Conservation (phyloP, 2,888 invertebrate species). For the Sarcophaga rosellei region DNA sequence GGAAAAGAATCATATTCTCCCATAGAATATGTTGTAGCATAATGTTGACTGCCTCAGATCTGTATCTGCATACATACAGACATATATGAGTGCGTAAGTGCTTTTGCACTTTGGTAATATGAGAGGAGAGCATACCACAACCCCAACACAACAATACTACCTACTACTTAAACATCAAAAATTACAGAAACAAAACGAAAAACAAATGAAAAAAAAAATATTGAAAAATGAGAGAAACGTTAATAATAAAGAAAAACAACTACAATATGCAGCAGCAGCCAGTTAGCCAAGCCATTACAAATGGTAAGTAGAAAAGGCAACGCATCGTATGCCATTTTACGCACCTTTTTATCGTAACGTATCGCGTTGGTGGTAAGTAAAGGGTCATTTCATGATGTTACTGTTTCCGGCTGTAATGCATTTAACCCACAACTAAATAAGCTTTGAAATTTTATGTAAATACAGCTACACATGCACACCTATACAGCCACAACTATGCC, state of each 20-base stretch:
- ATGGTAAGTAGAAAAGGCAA: not conserved
- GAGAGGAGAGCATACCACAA: not conserved
- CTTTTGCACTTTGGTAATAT: conserved; percentile 23
- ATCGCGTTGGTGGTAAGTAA: conserved; percentile 11
- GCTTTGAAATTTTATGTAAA: conserved; percentile 49
- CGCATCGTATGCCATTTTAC: conserved; percentile 59
- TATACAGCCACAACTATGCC: not conserved
- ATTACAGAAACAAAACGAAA: not conserved
- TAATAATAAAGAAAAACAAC: conserved; percentile 4
- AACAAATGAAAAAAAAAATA: not conserved
- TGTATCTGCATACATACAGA: not conserved
- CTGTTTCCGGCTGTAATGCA: conserved; percentile 62
- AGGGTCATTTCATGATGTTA: conserved; percentile 58
- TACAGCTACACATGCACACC: not conserved
- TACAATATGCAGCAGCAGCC: conserved; percentile 20
- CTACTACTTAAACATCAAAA: conserved; percentile 24
- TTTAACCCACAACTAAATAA: conserved; percentile 62
- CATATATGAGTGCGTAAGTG: not conserved
- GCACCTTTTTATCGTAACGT: conserved; percentile 51
- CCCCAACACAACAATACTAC: not conserved
- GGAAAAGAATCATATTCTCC: conserved; percentile 1
- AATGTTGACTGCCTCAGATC: not conserved
- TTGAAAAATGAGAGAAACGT: not conserved
- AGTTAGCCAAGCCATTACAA: not conserved
- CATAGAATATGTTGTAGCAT: conserved; percentile 18